These are phyloP conservation scores for Leptinotarsa tumamoca DNA, from an alignment of 2,888 invertebrate species.

Conservation along the genomic window DNA sequence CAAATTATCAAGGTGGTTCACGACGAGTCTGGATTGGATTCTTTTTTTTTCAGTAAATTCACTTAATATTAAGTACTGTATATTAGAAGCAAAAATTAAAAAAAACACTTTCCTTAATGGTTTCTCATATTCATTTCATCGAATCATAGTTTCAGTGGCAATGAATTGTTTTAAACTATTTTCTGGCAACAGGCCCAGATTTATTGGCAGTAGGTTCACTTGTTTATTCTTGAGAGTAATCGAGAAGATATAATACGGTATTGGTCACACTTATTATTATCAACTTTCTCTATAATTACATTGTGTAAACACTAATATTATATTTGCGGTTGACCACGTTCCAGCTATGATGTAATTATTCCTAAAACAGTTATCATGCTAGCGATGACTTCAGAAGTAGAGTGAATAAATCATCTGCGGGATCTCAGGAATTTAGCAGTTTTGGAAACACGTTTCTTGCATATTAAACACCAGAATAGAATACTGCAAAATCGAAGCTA, in stretches of 20 bases:
- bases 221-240: conserved; percentile 9
- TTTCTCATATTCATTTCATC: not conserved
- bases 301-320: not conserved
- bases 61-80: too few species aligned
- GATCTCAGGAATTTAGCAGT: not conserved
- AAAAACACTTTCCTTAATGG: not conserved
- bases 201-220: not conserved
- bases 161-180: not conserved
- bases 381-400: not conserved
- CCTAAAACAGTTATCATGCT: not conserved
- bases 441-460: too few species aligned
- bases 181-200: conserved; percentile 5
- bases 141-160: not conserved
- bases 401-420: not conserved
- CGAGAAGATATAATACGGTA: conserved; percentile 14
- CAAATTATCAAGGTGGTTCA: too few species aligned
- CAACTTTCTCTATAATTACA: conserved; percentile 18
- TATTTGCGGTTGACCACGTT: conserved; percentile 7
- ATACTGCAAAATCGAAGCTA: too few species aligned
- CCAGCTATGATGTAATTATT: not conserved
- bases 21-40: too few species aligned
- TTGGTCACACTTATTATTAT: conserved; percentile 17
- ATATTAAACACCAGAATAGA: too few species aligned
- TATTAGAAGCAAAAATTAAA: not conserved
- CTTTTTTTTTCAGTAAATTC: too few species aligned